Evolutionary conservation across 2,888 invertebrate species (phyloP).

Genomic region (Tenthredo amoena): DNA sequence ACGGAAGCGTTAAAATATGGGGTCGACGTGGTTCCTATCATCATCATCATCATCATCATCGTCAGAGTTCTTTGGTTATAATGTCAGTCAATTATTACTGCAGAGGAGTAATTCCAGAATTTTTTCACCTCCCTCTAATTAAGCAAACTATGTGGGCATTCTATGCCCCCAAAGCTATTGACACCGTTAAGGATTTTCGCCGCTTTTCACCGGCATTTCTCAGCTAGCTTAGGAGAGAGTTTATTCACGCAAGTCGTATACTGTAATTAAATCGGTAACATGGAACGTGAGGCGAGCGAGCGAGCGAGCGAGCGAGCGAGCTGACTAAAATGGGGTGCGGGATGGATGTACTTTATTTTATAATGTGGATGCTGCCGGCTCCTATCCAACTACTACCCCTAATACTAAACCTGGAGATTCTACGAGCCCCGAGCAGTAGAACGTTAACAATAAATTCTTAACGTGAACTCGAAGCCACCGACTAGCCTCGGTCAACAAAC

Average conservation of each 20-base stretch:
- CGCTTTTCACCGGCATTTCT: not conserved
- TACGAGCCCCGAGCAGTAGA: not conserved
- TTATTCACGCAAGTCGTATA: slow-evolving; percentile 35
- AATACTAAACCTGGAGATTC: not conserved
- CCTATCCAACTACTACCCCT: not conserved
- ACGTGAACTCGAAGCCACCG: not conserved
- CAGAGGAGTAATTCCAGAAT: not conserved
- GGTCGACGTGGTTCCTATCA: not conserved
- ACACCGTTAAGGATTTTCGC: not conserved
- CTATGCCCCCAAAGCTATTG: not conserved
- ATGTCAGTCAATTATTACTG: not conserved
- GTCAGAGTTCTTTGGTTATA: not conserved
- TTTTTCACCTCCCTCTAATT: not conserved
- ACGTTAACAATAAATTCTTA: slow-evolving; percentile 10
- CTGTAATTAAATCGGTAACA: slow-evolving; percentile 38
- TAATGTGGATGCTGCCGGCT: not conserved
- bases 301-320: too few relatives aligned
- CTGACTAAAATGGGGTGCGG: not conserved
- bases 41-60: not conserved
- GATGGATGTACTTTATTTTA: slow-evolving; percentile 34
- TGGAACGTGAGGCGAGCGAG: not conserved
- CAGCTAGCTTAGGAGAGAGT: not conserved
- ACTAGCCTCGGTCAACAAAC: not conserved
- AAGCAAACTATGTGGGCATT: not conserved
- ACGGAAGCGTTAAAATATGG: not conserved